phyloP scores from a whole-genome alignment of 2,888 invertebrate species.

The Caenorhabditis doughertyi region DNA sequence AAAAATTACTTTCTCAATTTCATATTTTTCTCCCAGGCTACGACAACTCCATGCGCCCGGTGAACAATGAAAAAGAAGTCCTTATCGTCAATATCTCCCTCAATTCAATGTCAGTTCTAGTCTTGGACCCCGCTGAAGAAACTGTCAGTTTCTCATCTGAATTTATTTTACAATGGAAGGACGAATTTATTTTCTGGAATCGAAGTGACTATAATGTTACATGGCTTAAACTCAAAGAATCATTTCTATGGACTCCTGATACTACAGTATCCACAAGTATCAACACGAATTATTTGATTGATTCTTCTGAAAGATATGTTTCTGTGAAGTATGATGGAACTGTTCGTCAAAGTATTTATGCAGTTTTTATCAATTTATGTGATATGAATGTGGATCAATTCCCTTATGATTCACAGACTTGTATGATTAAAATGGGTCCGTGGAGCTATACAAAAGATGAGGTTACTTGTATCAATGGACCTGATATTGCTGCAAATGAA shows the following conservation, averaged over 20 bases:
- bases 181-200: conserved; percentile 70
- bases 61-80: conserved; percentile 54
- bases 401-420: conserved; percentile 73
- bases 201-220: conserved; percentile 55
- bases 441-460: conserved; percentile 72
- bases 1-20: no score
- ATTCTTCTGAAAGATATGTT: conserved; percentile 63
- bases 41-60: conserved; percentile 66
- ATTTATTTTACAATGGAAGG: conserved; percentile 70
- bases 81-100: conserved; percentile 61
- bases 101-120: conserved; percentile 58
- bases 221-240: conserved; percentile 72
- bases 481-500: conserved; percentile 15
- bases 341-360: conserved; percentile 65
- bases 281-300: conserved; percentile 58
- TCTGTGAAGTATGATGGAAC: conserved; percentile 68
- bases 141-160: conserved; percentile 71
- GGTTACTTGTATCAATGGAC: conserved; percentile 55
- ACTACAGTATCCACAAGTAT: conserved; percentile 71
- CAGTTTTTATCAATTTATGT: conserved; percentile 71
- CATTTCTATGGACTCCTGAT: conserved; percentile 71
- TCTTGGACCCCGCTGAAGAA: conserved; percentile 68
- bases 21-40: conserved; percentile 54
- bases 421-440: conserved; percentile 70
- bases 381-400: conserved; percentile 73